Percentiles rank a stretch among this genome's conserved stretches.
phyloP scores from a whole-genome alignment of 2,113 vertebrate species.

The Hippocampus abdominalis region DNA sequence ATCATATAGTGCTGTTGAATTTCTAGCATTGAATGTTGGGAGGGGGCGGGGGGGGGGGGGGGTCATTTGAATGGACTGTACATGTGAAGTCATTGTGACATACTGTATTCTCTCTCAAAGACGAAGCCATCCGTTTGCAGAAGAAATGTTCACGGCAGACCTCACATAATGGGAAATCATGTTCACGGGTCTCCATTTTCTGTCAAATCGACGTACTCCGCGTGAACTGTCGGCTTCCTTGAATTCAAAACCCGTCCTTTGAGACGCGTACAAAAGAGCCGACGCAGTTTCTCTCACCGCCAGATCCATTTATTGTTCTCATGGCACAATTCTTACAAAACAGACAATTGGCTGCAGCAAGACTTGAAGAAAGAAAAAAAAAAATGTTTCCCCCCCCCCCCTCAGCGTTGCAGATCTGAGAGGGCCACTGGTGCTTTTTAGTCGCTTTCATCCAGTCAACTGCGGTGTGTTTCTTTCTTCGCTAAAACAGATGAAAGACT shows the following conservation, averaged over 20 bases:
- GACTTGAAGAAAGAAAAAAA: slow-evolving; percentile 39
- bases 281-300: slow-evolving; percentile 49
- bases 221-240: no score
- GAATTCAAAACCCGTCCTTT: not conserved
- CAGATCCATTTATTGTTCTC: slow-evolving; percentile 73
- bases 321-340: slow-evolving; percentile 71
- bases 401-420: slow-evolving; percentile 45
- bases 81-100: not conserved
- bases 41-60: no score
- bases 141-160: no score
- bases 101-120: no score
- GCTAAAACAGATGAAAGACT: slow-evolving; percentile 19
- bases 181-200: no score
- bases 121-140: no score
- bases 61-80: not conserved
- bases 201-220: no score
- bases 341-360: slow-evolving; percentile 48
- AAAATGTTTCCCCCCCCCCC: slow-evolving; percentile 40
- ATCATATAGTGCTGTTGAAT: not conserved
- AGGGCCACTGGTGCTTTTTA: slow-evolving; percentile 38
- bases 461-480: slow-evolving; percentile 27
- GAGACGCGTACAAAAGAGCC: not conserved
- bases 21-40: not conserved
- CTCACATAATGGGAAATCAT: no score
- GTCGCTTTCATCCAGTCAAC: slow-evolving; percentile 37